phyloP scores from a whole-genome alignment of 2,888 invertebrate genomes.

The Gerris lacustris region DNA sequence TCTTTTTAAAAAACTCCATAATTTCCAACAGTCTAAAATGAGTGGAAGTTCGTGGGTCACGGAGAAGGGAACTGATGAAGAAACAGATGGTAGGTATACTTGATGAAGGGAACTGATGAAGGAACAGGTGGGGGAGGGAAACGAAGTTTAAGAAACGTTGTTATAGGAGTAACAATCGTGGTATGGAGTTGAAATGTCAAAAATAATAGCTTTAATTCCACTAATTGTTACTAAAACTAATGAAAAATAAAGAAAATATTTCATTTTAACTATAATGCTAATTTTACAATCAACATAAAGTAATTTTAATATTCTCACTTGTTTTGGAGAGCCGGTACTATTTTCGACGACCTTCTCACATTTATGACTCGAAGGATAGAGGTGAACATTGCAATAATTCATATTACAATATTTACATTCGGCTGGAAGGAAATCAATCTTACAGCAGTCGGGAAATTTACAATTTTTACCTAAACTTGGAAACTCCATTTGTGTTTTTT shows the following conservation, averaged over 20 bases:
- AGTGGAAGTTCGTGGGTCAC: too few species aligned
- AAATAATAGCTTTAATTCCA: not conserved
- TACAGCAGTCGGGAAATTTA: slow-evolving; percentile 47
- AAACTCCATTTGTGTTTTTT: slow-evolving; percentile 48
- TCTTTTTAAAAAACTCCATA: too few species aligned
- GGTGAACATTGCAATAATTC: slow-evolving; percentile 57
- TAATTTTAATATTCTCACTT: slow-evolving; percentile 14
- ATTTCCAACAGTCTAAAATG: too few species aligned
- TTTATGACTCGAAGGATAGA: slow-evolving; percentile 43
- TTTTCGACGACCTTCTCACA: slow-evolving; percentile 38
- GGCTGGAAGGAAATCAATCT: slow-evolving; percentile 59
- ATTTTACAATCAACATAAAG: too few species aligned
- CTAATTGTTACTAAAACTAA: not conserved
- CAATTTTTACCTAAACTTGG: slow-evolving; percentile 59
- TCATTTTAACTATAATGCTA: not conserved
- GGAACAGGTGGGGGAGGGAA: too few species aligned
- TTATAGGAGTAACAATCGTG: too few species aligned
- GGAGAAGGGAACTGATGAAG: too few species aligned
- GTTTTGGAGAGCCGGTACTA: slow-evolving; percentile 28
- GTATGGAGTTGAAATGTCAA: too few species aligned
- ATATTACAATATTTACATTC: slow-evolving; percentile 49
- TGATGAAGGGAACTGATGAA: too few species aligned
- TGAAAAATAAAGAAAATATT: not conserved
- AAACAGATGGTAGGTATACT: too few species aligned
- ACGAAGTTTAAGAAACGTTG: too few species aligned